These are phyloP conservation scores for Hetaerina titia DNA, from an alignment of 2,888 invertebrate genomes.

Conservation along the genomic window DNA sequence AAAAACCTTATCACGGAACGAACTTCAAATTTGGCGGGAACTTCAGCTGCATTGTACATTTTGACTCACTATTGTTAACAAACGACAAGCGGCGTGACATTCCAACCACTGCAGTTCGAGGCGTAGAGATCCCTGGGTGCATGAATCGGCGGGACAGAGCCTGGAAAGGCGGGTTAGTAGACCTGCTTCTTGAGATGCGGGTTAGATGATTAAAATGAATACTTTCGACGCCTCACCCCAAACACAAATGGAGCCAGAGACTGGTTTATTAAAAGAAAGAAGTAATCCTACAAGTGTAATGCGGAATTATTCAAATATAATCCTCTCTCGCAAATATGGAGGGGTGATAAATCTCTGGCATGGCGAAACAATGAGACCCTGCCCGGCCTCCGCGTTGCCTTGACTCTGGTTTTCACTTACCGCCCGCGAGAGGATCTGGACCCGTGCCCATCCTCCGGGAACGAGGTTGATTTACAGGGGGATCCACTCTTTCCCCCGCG, in stretches of 20 bases:
- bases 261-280: conserved; percentile 32
- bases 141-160: too few relatives aligned
- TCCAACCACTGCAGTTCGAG: too few relatives aligned
- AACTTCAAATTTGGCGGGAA: too few relatives aligned
- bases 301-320: conserved; percentile 20
- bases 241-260: background rate
- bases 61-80: too few relatives aligned
- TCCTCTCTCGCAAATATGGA: background rate
- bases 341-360: background rate
- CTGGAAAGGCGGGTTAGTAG: background rate
- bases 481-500: background rate
- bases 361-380: background rate
- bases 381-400: background rate
- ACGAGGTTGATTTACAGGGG: background rate
- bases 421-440: background rate
- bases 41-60: too few relatives aligned
- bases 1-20: too few relatives aligned
- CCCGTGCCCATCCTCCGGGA: background rate
- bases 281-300: background rate
- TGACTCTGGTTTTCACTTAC: background rate
- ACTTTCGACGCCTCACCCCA: background rate
- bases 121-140: too few relatives aligned
- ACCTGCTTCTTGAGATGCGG: background rate
- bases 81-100: too few relatives aligned
- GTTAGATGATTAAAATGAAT: background rate